phyloP scores from a whole-genome alignment of 1,140 invertebrate genomes.

The Caenorhabditis remanei region DNA sequence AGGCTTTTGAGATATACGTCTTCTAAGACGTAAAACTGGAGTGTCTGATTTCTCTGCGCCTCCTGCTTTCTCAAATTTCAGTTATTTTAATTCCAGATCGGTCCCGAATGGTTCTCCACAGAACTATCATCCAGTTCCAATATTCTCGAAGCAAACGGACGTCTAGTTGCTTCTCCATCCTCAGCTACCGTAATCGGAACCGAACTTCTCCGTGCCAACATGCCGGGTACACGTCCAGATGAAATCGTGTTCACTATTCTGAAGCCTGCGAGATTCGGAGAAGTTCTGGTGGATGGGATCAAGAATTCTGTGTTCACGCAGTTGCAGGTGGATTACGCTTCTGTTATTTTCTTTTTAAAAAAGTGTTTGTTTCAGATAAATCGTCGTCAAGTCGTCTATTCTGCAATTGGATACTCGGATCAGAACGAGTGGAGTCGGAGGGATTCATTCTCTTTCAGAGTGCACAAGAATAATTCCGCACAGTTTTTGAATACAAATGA shows the following conservation, averaged over 20 bases:
- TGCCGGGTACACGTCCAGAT: constrained; percentile 64
- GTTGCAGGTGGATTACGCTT: constrained; percentile 64
- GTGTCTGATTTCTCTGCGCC: not conserved
- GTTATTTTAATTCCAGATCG: constrained; percentile 64
- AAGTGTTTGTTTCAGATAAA: constrained; percentile 57
- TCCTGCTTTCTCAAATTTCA: not conserved
- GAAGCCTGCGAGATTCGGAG: constrained; percentile 70
- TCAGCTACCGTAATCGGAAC: constrained; percentile 69
- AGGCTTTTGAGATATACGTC: no score
- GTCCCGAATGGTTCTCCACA: constrained; percentile 74
- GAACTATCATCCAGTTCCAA: constrained; percentile 57
- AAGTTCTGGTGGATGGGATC: constrained; percentile 64
- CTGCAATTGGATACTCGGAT: constrained; percentile 38
- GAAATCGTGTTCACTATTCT: constrained; percentile 72
- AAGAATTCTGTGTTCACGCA: constrained; percentile 70
- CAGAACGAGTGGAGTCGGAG: constrained; percentile 68
- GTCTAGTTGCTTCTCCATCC: constrained; percentile 71
- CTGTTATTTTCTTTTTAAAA: not conserved
- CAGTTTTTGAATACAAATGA: constrained; percentile 26
- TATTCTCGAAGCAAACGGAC: constrained; percentile 71
- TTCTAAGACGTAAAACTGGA: no score
- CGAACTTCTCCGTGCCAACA: constrained; percentile 71
- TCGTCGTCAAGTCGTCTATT: constrained; percentile 55
- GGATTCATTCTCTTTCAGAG: constrained; percentile 73
- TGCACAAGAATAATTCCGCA: constrained; percentile 63